Evolutionary conservation across 2,113 vertebrate species (phyloP).

Genomic region (Carassius carassius): DNA sequence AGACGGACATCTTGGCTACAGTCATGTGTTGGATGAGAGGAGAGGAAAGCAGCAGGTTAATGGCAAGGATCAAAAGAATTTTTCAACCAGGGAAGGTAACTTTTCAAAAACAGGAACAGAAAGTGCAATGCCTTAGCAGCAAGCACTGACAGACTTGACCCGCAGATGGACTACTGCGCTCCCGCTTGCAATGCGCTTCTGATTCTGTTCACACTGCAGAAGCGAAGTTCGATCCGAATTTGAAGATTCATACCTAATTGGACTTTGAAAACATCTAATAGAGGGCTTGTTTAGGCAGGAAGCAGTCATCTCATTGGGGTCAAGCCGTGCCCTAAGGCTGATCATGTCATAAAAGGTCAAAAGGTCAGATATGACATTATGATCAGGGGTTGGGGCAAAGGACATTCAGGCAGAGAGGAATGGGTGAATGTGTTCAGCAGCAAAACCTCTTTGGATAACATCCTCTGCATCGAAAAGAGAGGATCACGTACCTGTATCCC

Average conservation of each 20-base stretch:
- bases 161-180: constrained; percentile 35
- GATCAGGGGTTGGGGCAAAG: constrained; percentile 62
- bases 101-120: constrained; percentile 65
- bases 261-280: neutral
- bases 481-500: constrained; percentile 83
- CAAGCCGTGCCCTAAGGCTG: constrained; percentile 96
- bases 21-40: constrained; percentile 95
- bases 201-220: neutral
- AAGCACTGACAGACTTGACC: constrained; percentile 89
- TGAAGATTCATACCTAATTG: neutral
- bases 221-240: neutral
- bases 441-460: constrained; percentile 80
- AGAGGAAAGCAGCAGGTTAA: constrained; percentile 99
- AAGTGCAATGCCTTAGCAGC: constrained; percentile 87
- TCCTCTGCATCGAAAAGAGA: constrained; percentile 71
- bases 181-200: neutral
- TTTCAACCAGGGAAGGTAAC: constrained; percentile 73
- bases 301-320: constrained; percentile 67
- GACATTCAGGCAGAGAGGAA: constrained; percentile 81
- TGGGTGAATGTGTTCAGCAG: constrained; percentile 86
- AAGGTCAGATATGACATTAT: constrained; percentile 85
- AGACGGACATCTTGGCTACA: constrained; percentile 99
- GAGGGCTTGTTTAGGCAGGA: constrained; percentile 3
- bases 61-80: constrained; percentile 88
- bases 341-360: constrained; percentile 82